phyloP scores from a whole-genome alignment of 2,797 vertebrate species.

The Xenopus petersii region DNA sequence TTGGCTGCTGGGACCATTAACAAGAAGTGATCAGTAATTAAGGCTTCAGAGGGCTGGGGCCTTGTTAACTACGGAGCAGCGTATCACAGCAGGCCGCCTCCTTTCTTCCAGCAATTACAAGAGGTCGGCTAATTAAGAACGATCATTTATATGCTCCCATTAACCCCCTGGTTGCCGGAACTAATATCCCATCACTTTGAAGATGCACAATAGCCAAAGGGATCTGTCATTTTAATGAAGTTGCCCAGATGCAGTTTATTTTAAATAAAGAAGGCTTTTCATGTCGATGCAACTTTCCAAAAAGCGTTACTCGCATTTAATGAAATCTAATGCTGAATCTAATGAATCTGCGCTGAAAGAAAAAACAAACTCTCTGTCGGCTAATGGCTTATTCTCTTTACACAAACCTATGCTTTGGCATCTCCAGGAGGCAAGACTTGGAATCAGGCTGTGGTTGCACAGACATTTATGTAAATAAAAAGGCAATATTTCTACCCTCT shows the following conservation, averaged over 20 bases:
- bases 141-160: constrained; percentile 27
- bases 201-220: constrained; percentile 36
- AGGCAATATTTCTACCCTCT: too few species aligned
- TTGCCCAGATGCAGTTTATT: constrained; percentile 43
- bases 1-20: background rate
- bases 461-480: too few species aligned
- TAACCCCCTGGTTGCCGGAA: constrained; percentile 18
- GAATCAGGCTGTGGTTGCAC: too few species aligned
- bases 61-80: constrained; percentile 24
- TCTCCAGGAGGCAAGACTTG: too few species aligned
- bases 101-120: constrained; percentile 34
- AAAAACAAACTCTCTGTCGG: too few species aligned
- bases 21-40: constrained; percentile 22
- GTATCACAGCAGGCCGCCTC: constrained; percentile 35
- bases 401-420: too few species aligned
- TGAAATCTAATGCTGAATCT: background rate
- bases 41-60: constrained; percentile 21
- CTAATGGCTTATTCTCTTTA: too few species aligned
- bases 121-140: constrained; percentile 43
- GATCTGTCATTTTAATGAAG: constrained; percentile 44
- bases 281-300: constrained; percentile 29
- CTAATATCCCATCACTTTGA: constrained; percentile 27
- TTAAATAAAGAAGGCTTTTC: constrained; percentile 11
- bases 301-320: constrained; percentile 21
- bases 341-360: too few species aligned